Conservation (phyloP, 2,113 vertebrate species). For the Proterorhinus semilunaris region DNA sequence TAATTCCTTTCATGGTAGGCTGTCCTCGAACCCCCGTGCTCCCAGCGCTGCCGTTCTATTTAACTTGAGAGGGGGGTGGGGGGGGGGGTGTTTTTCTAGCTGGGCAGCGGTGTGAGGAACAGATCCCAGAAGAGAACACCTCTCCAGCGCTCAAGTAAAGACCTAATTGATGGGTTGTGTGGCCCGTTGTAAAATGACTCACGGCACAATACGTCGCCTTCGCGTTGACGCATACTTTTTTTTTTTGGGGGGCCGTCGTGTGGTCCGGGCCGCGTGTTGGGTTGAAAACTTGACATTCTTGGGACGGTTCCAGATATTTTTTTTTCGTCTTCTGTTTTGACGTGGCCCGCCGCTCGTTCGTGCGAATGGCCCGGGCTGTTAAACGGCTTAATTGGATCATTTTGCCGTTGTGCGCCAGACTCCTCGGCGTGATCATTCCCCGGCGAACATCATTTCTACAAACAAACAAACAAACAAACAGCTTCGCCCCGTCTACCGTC, state of each 20-base stretch:
- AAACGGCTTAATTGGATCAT: constrained; percentile 16
- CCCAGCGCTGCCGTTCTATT: constrained; percentile 61
- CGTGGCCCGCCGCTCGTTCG: not conserved
- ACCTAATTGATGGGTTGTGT: constrained; percentile 72
- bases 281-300: constrained; percentile 21
- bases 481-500: constrained; percentile 22
- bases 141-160: constrained; percentile 71
- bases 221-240: constrained; percentile 20
- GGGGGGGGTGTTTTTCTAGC: constrained; percentile 74
- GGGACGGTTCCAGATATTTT: constrained; percentile 26
- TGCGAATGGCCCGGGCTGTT: constrained; percentile 12
- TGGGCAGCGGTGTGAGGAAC: constrained; percentile 71
- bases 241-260: constrained; percentile 38
- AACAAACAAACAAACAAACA: constrained; percentile 36
- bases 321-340: not conserved
- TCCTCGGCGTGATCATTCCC: constrained; percentile 8
- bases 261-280: constrained; percentile 29
- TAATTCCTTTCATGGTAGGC: constrained; percentile 73
- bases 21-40: constrained; percentile 59
- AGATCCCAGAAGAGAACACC: constrained; percentile 74
- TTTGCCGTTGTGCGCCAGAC: constrained; percentile 12
- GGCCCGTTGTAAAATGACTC: constrained; percentile 70
- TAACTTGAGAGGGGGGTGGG: constrained; percentile 64
- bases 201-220: constrained; percentile 66
- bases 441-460: constrained; percentile 7